Base-by-base conservation (phyloP, 2,888 invertebrate species). In the Gortyna flavago region DNA sequence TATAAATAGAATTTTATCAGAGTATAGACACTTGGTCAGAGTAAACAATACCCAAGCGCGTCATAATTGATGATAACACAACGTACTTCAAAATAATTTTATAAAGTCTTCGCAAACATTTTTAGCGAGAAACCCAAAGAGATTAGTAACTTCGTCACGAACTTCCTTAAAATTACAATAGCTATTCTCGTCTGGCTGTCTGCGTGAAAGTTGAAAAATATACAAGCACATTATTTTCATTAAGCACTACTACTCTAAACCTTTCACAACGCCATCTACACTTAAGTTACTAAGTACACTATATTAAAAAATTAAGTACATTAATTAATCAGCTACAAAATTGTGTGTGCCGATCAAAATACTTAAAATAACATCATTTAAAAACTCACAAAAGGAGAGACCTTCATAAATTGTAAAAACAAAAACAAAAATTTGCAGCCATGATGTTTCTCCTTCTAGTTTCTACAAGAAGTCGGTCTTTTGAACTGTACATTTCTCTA, bases 1-100 rank as follows among this genome's bases (percentile, higher is more conserved):
- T 76, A 62, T 76, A 48, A 57, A 82, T 75, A 75, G 44, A n/a
- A 61, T 41, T 51, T 8, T 51, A 11, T n/a, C 5, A 51, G 18
- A 54, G 13, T 67, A 44, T 11, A 66, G n/a, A 18, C 11, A n/a
- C 9, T 18, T n/a, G 11, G 6, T 41, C 11, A 7, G 1, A 44
- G 21, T 7, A 44, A 44, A 67, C 13, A 67, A 66, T 44, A 29
- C 11, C 3, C 21, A 25, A 11, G 18, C n/a, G 68, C 68, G 54
- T 54, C n/a, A n/a, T n/a, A 35, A 51, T 35, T 54, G 11, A 35
- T 18, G 11, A 57, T 54, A n/a, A 18, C 7, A 57, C 54, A 35
- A n/a, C 18, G 6, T 25, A 32, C 13, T 68, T 51, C 5, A 25
- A 16, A 68, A 51, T 3, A 32, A 68, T 9, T 68, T 9, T 32